Evolutionary conservation across 2,797 vertebrate genomes (phyloP), one percentile per base, ranked within the genome.

Genomic region (Schizopygopsis malacanthus): DNA sequence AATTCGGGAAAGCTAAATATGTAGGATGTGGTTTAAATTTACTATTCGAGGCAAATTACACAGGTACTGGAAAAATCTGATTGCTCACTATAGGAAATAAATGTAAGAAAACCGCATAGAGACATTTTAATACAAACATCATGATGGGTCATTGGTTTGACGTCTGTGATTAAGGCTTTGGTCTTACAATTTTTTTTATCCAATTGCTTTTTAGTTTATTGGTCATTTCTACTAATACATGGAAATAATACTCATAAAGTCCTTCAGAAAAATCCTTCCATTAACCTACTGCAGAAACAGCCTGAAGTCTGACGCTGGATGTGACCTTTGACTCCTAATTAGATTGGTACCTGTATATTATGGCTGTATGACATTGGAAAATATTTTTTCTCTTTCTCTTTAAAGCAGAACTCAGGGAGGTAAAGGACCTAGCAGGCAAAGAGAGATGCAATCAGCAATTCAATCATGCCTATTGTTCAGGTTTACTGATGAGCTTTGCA

Each of bases 401-500:
- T 84, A 83, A 75, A 71, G 82, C 78, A 72, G 37, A 84, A 84
- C 84, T 71, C 81, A 84, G 77, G 52, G 37, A 77, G 71, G 75
- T 81, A 79, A 79, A 89, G 72, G 63, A 56, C 63, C 47, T 78
- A 67, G 83, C 73, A 78, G 83, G 75, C 83, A 84, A 92, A 92
- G 91, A 91, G 91, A 94, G 93, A 94, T 94, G 93, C 93, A 95
- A 95, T 95, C 93, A 94, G 94, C 93, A 94, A 94, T 94, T 95
- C 93, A 95, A 95, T 93, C 93, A 93, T 93, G 92, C 93, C 94
- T 93, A 94, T 95, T 95, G 95, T 95, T 92, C 92, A 92, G 92
- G 92, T 88, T 93, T 91, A 92, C 93, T 97, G 96, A 97, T 97
- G 96, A 97, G 96, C 96, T 96, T 96, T 96, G 95, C 96, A 96